Base-by-base conservation (phyloP, 2,113 vertebrate species). In the Haemorhous mexicanus region DNA sequence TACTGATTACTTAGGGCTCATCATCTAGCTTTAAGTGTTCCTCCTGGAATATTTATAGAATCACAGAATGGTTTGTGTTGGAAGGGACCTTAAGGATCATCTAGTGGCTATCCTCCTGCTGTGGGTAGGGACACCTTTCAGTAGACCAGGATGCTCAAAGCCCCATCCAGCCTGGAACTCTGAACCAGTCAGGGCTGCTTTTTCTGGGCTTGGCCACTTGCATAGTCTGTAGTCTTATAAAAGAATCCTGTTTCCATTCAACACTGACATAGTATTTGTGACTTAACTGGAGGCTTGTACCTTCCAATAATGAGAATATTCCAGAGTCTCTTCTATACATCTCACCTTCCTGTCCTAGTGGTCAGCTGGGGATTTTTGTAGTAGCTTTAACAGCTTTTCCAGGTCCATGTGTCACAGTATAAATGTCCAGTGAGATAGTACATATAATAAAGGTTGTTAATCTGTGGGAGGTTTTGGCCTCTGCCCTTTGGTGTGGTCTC, bases 321-420 rank as follows among this genome's bases (percentile, higher is more conserved):
- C 12, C 33, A n/a, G 13, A 16, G 3, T n/a, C 14, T 74, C 37
- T 58, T 82, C 41, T 66, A 13, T 68, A 56, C 39, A 23, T 24
- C 50, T 43, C 12, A 26, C 62, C 13, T 72, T 94, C 26, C 19
- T 79, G 16, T 74, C 52, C 10, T 9, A 43, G 28, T 27, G 61
- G 27, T 21, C 30, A 68, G 4, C 14, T 69, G 27, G 18, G 3
- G 0, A 4, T 66, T 68, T 85, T 53, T 77, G 12, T 9, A 7
- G 27, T 81, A 53, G 32, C 30, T 74, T 81, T 66, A 70, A 37
- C 19, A 49, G 9, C 24, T 88, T 90, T 70, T 84, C 46, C 28
- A 44, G n/a, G 35, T 33, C 11, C 1, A 0, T 53, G 11, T 82
- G 43, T 22, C 3, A 3, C 46, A 44, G 4, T 77, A 0, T 30